Conservation (phyloP, 2,113 vertebrate genomes). For the Rafetus swinhoei region DNA sequence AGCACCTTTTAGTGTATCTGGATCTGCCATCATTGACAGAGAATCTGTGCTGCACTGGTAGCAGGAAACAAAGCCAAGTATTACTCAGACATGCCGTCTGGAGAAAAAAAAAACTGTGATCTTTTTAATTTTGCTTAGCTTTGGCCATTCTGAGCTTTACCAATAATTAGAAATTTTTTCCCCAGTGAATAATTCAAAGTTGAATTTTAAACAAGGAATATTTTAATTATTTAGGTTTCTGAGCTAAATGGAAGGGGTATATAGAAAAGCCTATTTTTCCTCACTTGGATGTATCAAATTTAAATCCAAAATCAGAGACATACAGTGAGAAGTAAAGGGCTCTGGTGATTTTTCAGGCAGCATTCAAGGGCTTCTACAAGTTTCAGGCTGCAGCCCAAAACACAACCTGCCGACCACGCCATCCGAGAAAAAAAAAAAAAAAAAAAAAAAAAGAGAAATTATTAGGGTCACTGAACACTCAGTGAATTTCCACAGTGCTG, state of each 20-base stretch:
- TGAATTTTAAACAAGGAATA: conserved; percentile 5
- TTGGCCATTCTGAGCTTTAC: conserved; percentile 45
- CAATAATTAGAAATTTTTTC: conserved; percentile 17
- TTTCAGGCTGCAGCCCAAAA: conserved; percentile 51
- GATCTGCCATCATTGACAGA: not conserved
- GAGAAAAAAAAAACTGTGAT: conserved; percentile 51
- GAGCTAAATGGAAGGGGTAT: conserved; percentile 58
- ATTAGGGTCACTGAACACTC: conserved; percentile 66
- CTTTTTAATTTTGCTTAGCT: conserved; percentile 47
- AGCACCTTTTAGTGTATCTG: not conserved
- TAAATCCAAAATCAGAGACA: conserved; percentile 74
- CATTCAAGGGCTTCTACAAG: conserved; percentile 45
- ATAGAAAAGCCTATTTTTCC: conserved; percentile 64
- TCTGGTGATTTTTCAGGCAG: conserved; percentile 60
- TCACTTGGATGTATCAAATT: conserved; percentile 64
- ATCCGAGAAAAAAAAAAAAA: conserved; percentile 55
- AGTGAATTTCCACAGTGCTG: not conserved
- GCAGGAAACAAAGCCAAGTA: not conserved
- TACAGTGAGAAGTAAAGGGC: conserved; percentile 66
- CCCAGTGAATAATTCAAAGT: not conserved
- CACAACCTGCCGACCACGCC: conserved; percentile 45
- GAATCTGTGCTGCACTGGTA: conserved; percentile 20
- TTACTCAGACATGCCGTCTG: conserved; percentile 35
- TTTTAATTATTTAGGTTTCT: conserved; percentile 55
- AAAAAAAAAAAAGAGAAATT: conserved; percentile 52